Percentiles rank a stretch among this genome's conserved stretches.
These are phyloP conservation scores for Laticauda colubrina DNA, from an alignment of 2,113 vertebrate species.

Conservation along the genomic window DNA sequence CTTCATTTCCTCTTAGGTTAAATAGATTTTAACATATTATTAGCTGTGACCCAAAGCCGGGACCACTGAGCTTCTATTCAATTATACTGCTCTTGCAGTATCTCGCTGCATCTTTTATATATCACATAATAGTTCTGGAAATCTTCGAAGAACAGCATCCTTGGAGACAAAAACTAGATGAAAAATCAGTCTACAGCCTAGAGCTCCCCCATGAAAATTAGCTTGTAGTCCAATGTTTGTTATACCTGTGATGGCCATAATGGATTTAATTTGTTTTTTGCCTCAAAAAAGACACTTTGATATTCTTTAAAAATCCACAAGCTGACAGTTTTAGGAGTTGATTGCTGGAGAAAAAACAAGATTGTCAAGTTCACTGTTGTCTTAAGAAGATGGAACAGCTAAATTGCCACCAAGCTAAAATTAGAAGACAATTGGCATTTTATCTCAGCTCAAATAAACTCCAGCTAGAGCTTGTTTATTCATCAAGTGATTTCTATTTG, in stretches of 20 bases:
- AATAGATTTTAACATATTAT: not conserved
- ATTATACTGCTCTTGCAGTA: not conserved
- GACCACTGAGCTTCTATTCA: not conserved
- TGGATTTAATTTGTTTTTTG: not conserved
- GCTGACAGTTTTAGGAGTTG: not conserved
- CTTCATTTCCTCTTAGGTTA: not conserved
- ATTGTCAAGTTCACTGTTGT: not conserved
- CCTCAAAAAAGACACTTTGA: not conserved
- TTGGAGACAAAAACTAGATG: not conserved
- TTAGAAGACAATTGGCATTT: not conserved
- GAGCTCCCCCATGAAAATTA: not conserved
- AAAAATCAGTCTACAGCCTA: not conserved
- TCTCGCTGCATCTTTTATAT: not conserved
- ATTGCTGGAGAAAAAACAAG: not conserved
- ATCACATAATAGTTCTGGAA: not conserved
- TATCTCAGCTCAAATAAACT: not conserved
- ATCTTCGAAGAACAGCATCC: not conserved
- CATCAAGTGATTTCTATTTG: not conserved
- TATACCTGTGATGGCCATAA: not conserved
- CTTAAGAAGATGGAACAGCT: not conserved
- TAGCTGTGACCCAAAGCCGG: not conserved
- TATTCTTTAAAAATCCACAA: not conserved
- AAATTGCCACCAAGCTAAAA: constrained; percentile 5
- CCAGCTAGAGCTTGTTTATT: not conserved
- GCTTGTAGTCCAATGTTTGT: not conserved